A percentile compares a stretch with the other conserved stretches of the same genome.
These are phyloP conservation scores for Sander lucioperca DNA, from an alignment of 2,113 vertebrate genomes.

Conservation along the genomic window DNA sequence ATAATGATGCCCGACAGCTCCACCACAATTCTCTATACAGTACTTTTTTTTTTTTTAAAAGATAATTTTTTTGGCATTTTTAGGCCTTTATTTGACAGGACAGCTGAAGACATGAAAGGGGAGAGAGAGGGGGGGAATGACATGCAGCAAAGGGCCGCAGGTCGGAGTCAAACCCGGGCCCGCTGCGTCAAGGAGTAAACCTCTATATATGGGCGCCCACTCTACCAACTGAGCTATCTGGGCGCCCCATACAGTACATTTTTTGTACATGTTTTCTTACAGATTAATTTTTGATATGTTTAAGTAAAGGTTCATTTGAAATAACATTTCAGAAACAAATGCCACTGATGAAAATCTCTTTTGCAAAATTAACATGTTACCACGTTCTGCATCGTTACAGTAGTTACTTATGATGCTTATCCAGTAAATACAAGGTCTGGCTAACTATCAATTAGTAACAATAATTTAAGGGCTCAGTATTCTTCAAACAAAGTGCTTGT, in stretches of 20 bases:
- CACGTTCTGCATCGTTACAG: background rate
- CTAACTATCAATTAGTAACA: background rate
- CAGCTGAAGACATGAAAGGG: too few relatives aligned
- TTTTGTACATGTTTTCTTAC: background rate
- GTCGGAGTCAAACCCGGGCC: too few relatives aligned
- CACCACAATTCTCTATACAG: background rate
- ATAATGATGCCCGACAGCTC: background rate
- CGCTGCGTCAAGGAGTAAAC: too few relatives aligned
- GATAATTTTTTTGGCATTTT: too few relatives aligned
- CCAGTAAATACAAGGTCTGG: background rate
- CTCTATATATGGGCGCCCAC: too few relatives aligned
- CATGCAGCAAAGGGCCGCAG: too few relatives aligned
- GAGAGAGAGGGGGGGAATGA: too few relatives aligned
- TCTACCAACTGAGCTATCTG: too few relatives aligned
- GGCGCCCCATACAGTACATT: too few relatives aligned
- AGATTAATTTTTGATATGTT: background rate
- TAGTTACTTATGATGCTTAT: background rate
- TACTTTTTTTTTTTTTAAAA: too few relatives aligned
- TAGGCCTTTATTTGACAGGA: too few relatives aligned
- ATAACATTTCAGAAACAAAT: slow-evolving; percentile 7
- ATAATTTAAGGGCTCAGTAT: background rate
- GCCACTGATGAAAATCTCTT: background rate
- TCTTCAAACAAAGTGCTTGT: background rate
- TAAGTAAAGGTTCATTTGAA: too few relatives aligned
- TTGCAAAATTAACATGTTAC: background rate